Evolutionary conservation across 2,797 vertebrate species (phyloP).

Genomic region (Alfaro cultratus): DNA sequence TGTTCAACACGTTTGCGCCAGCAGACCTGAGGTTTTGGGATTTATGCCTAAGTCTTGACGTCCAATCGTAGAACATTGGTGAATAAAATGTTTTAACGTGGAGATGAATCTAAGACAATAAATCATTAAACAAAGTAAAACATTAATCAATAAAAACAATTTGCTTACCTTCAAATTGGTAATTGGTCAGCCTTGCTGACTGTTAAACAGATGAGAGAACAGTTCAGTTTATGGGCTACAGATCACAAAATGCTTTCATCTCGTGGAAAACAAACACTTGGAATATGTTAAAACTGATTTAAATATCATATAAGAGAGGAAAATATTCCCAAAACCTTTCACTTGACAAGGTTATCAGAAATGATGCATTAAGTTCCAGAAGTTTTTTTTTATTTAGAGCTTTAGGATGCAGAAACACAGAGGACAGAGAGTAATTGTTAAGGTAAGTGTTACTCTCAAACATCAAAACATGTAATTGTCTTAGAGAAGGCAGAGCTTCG

Average conservation of each 20-base stretch:
- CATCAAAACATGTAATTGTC: too few relatives aligned
- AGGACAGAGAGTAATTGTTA: background rate
- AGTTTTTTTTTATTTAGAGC: background rate
- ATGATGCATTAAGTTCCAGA: background rate
- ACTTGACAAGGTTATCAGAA: background rate
- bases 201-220: background rate
- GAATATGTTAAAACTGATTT: background rate
- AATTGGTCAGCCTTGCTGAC: too few relatives aligned
- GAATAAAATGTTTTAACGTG: background rate
- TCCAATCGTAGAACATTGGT: background rate
- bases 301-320: background rate
- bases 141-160: background rate
- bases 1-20: background rate
- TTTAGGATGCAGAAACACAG: background rate
- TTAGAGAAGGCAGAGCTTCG: background rate
- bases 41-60: background rate
- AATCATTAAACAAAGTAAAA: background rate
- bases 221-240: background rate
- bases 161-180: background rate
- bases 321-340: background rate
- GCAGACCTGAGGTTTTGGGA: background rate
- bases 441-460: background rate
- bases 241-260: background rate
- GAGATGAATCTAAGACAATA: background rate
- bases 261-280: background rate